A percentile compares a stretch with the other conserved stretches of the same genome.
Evolutionary conservation across 2,113 vertebrate genomes (phyloP).

Genomic region (Hyla sarda): DNA sequence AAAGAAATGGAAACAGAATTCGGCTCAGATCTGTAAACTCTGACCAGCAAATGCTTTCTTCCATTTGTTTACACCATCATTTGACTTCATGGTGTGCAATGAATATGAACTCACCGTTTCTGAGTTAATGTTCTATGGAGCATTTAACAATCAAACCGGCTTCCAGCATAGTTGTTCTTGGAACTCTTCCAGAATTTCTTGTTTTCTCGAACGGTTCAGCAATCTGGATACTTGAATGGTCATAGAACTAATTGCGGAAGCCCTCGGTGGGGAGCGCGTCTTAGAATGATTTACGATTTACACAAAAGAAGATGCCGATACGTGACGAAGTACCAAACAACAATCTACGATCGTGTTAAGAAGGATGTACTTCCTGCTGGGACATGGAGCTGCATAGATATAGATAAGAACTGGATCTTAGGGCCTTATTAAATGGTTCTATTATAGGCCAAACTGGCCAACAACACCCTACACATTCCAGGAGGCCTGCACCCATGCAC

Average conservation of each 20-base stretch:
- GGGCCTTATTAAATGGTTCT: too few relatives aligned
- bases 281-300: not conserved
- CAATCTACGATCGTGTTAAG: not conserved
- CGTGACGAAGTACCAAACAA: not conserved
- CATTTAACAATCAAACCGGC: constrained; percentile 1
- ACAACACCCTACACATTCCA: too few relatives aligned
- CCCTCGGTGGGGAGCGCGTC: not conserved
- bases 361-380: not conserved
- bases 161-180: not conserved
- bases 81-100: not conserved
- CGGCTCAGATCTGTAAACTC: not conserved
- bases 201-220: constrained; percentile 6
- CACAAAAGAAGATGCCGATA: not conserved
- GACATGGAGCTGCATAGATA: not conserved
- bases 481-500: too few relatives aligned
- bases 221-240: not conserved
- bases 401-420: not conserved
- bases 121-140: constrained; percentile 12
- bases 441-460: too few relatives aligned
- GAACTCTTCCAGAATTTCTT: not conserved
- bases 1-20: not conserved
- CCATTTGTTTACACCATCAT: not conserved
- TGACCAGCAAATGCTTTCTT: not conserved
- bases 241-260: not conserved
- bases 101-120: not conserved